These are phyloP conservation scores for Hydra vulgaris DNA, from an alignment of 30 jellyfish, hydroid and myxozoan species.

Conservation along the genomic window DNA sequence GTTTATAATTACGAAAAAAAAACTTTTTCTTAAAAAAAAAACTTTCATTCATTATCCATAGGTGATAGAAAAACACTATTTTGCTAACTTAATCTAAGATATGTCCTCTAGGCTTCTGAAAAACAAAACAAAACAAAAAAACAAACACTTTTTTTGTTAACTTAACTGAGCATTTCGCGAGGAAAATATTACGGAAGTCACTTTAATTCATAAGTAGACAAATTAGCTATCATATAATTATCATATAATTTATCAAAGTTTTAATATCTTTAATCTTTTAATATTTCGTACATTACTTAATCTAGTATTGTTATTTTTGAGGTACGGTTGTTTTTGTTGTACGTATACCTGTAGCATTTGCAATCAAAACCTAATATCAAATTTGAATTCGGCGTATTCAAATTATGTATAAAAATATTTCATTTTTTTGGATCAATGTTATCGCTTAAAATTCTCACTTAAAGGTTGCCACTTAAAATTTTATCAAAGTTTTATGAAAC, in stretches of 20 bases:
- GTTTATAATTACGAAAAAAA: neutral
- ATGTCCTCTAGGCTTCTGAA: neutral
- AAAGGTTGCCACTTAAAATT: too few relatives aligned
- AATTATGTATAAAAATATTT: too few relatives aligned
- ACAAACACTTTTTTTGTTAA: neutral
- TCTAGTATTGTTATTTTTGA: neutral
- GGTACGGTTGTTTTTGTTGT: too few relatives aligned
- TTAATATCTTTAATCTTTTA: neutral
- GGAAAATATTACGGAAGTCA: too few relatives aligned
- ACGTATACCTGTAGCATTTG: neutral
- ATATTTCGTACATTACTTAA: neutral
- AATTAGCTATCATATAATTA: neutral
- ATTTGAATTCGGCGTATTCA: too few relatives aligned
- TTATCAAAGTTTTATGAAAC: too few relatives aligned
- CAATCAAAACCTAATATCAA: too few relatives aligned
- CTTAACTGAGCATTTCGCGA: neutral
- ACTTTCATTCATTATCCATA: neutral
- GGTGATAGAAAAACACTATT: neutral
- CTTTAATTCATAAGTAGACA: neutral
- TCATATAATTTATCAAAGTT: neutral
- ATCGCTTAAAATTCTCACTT: too few relatives aligned
- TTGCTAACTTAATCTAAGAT: neutral
- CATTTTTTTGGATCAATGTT: too few relatives aligned
- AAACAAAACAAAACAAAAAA: too few relatives aligned
- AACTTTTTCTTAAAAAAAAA: too few relatives aligned